phyloP scores from a whole-genome alignment of 2,113 vertebrate species.

The Alethe castanea region DNA sequence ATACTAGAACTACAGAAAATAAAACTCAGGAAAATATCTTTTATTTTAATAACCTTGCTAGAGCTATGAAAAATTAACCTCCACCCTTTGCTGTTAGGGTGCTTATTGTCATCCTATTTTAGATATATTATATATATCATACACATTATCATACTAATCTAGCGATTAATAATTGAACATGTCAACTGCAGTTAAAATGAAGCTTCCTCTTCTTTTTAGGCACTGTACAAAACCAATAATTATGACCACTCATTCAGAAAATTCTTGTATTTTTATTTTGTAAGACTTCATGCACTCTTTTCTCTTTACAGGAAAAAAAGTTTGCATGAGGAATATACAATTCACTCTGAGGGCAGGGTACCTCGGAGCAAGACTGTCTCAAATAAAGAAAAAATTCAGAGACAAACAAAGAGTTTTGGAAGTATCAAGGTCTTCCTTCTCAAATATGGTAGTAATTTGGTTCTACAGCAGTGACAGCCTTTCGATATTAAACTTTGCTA shows the following conservation, averaged over 20 bases:
- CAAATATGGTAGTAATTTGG: background rate
- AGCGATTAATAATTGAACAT: background rate
- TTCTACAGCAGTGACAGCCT: background rate
- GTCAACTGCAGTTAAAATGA: background rate
- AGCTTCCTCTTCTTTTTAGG: background rate
- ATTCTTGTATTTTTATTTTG: background rate
- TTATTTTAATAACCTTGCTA: background rate
- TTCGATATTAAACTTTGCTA: background rate
- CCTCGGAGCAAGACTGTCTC: accelerated
- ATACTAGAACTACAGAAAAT: background rate
- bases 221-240: background rate
- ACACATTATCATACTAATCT: background rate
- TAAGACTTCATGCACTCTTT: background rate
- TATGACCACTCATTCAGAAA: background rate
- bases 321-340: background rate
- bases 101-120: background rate
- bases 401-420: background rate
- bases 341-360: background rate
- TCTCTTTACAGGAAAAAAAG: background rate
- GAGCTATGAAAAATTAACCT: background rate
- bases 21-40: background rate
- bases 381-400: background rate
- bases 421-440: background rate
- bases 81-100: background rate
- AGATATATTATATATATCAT: background rate